Base-by-base conservation (phyloP, 2,113 vertebrate genomes). In the Nyctibius bracteatus region DNA sequence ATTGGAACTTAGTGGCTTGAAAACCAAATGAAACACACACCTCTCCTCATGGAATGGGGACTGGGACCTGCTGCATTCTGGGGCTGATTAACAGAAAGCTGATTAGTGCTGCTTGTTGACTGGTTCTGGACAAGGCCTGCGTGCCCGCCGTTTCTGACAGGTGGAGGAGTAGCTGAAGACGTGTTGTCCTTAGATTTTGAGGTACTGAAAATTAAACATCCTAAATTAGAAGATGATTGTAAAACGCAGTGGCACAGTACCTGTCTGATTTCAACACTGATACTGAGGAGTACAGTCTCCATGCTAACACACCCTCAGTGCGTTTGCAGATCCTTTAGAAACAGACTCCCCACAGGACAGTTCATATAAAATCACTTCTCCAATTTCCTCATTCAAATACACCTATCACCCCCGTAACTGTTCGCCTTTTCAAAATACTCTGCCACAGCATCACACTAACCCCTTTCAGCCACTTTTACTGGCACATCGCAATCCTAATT, bases 31-130 rank as follows among this genome's bases (percentile, higher is more conserved):
- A 39, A 88, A 79, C 24, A 61, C 97, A 98, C 70, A 99, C 99
- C 99, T 99, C 99, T 97, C 92, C 99, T 98, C 83, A 98, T 80
- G 23, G 98, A 96, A 20, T 99, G 99, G 33, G 99, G 99, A 95
- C 99, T 99, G 43, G 99, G 99, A 20, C 99, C 99, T 17, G 99
- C 97, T 6, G 98, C 97, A 5, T 92, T 93, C 78, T 98, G 98
- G 2, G 97, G 81, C 33, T 95, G 96, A 91, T 90, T 98, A 4
- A 96, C 90, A 0, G 95, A 95, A 67, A 99, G 98, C 97, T 99
- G 99, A 41, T 97, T 98, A 33, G 96, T 47, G 91, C 97, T n/a
- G 4, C 97, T 73, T 1, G 68, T 28, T 2, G 96, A 20, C 62
- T 95, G 97, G 71, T 19, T 92, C 28, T 96, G 98, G 58, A 87